A percentile compares a stretch with the other conserved stretches of the same genome.
These are phyloP conservation scores for Cephalotes varians DNA, from an alignment of 2,888 invertebrate genomes.

Conservation along the genomic window DNA sequence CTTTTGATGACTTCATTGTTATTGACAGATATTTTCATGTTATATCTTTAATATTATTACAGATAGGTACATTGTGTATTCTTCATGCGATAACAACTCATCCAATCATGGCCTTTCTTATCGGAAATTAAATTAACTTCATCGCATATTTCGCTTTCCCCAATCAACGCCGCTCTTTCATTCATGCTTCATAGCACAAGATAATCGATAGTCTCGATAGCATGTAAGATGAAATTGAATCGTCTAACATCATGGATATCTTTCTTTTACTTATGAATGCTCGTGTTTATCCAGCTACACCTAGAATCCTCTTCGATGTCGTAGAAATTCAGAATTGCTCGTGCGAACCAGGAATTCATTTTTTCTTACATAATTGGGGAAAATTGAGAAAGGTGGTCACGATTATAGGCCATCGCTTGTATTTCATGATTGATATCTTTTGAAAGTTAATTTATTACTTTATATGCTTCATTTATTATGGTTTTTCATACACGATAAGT, in stretches of 20 bases:
- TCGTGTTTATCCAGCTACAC: background rate
- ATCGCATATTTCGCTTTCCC: constrained; percentile 15
- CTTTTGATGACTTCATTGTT: background rate
- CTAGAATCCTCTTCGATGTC: background rate
- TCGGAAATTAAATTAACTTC: constrained; percentile 12
- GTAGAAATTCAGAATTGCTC: background rate
- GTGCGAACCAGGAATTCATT: background rate
- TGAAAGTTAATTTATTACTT: constrained; percentile 14
- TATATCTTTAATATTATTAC: background rate
- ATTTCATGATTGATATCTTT: background rate
- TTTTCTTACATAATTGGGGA: constrained; percentile 12
- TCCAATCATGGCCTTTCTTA: constrained; percentile 10
- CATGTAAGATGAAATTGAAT: constrained; percentile 16
- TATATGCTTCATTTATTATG: background rate
- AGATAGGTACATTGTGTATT: background rate
- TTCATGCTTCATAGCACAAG: constrained; percentile 14
- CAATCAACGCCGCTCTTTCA: constrained; percentile 15
- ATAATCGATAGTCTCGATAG: constrained; percentile 22
- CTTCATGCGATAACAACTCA: background rate
- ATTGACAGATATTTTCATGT: too few relatives aligned
- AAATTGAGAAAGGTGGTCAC: constrained; percentile 1
- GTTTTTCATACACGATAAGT: background rate
- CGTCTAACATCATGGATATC: background rate
- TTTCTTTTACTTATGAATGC: constrained; percentile 11
- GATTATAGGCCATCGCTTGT: background rate